Percentiles rank a stretch among this genome's conserved stretches.
These are phyloP conservation scores for Pipra filicauda DNA, from an alignment of 2,113 vertebrate genomes.

Conservation along the genomic window DNA sequence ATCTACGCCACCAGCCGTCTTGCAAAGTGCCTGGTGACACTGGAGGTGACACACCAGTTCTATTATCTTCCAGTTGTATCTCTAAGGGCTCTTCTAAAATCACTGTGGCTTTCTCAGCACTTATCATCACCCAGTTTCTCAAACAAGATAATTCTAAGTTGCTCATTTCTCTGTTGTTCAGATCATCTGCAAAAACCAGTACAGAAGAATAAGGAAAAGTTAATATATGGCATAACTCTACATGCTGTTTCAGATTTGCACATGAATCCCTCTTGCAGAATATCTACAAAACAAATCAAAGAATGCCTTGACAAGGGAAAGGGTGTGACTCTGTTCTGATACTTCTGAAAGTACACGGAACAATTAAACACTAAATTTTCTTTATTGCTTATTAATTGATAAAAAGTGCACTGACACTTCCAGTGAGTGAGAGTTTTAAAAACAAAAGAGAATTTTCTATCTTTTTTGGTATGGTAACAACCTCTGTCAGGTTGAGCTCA, in stretches of 20 bases:
- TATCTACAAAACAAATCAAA: neutral
- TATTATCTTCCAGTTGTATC: neutral
- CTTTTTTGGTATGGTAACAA: neutral
- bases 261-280: neutral
- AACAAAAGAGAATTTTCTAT: neutral
- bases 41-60: rapidly evolving
- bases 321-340: neutral
- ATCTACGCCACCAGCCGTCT: neutral
- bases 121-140: neutral
- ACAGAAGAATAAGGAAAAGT: neutral
- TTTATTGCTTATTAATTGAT: neutral
- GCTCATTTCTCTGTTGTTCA: neutral
- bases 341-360: neutral
- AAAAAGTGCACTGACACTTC: neutral
- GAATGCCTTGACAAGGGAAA: neutral
- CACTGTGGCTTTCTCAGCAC: neutral
- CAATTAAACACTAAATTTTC: neutral
- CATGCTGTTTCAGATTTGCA: neutral
- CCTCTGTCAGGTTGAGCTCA: neutral
- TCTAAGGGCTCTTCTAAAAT: neutral
- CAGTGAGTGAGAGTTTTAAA: neutral
- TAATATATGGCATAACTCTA: neutral
- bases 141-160: neutral
- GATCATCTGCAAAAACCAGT: neutral
- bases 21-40: neutral